These are phyloP conservation scores for Cataglyphis livida DNA, from an alignment of 2,888 invertebrate genomes.

Conservation along the genomic window DNA sequence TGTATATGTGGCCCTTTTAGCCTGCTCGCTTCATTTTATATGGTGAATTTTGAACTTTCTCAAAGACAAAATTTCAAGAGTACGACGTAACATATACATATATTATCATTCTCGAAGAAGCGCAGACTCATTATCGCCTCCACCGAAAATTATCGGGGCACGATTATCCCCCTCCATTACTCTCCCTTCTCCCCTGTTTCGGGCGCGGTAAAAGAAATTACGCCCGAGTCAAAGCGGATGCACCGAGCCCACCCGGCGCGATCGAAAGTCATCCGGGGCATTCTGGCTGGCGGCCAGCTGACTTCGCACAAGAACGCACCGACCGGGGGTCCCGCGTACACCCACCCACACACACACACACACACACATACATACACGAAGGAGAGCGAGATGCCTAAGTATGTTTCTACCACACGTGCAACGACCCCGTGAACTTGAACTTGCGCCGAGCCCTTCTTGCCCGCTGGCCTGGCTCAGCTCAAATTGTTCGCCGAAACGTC, in stretches of 20 bases:
- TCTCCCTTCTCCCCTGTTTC: neutral
- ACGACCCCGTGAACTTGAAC: slow-evolving; percentile 75
- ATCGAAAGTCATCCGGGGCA: slow-evolving; percentile 61
- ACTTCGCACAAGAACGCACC: slow-evolving; percentile 59
- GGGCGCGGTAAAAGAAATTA: slow-evolving; percentile 34
- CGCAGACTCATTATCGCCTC: neutral
- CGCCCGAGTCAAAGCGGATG: slow-evolving; percentile 20
- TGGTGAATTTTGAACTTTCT: neutral
- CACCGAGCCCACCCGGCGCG: slow-evolving; percentile 51
- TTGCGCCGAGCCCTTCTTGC: slow-evolving; percentile 49
- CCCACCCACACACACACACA: slow-evolving; percentile 9
- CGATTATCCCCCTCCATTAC: neutral
- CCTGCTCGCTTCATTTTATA: neutral
- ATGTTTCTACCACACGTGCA: slow-evolving; percentile 63
- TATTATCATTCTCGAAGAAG: neutral
- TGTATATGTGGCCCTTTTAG: neutral
- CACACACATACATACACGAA: neutral
- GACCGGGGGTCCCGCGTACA: slow-evolving; percentile 17
- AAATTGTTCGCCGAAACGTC: slow-evolving; percentile 55
- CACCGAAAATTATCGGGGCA: neutral
- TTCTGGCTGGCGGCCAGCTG: slow-evolving; percentile 66
- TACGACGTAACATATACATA: neutral
- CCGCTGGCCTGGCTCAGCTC: neutral
- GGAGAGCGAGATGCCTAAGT: slow-evolving; percentile 12
- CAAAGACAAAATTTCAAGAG: neutral